Evolutionary conservation across 2,888 invertebrate species (phyloP).

Genomic region (Lithosia quadra): DNA sequence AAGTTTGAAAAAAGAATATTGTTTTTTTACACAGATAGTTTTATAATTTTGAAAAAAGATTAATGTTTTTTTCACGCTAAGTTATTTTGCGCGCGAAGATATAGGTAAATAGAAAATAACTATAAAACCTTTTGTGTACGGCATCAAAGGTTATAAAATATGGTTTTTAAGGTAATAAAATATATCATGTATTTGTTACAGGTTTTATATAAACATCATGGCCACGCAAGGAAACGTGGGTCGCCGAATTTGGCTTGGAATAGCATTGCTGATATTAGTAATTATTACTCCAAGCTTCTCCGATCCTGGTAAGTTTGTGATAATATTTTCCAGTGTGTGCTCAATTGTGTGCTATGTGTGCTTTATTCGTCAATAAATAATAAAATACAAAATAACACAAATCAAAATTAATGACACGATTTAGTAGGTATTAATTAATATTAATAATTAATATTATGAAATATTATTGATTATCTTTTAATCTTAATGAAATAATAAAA

Average conservation of each 20-base stretch:
- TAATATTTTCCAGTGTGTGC: not conserved
- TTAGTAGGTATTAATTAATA: too few species aligned
- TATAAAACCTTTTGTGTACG: not conserved
- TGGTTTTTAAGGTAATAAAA: not conserved
- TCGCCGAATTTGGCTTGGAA: conserved; percentile 35
- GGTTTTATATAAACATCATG: conserved; percentile 57
- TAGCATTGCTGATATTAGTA: conserved; percentile 47
- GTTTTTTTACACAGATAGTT: not conserved
- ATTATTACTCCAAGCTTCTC: conserved; percentile 50
- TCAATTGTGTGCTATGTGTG: too few species aligned
- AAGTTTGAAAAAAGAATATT: not conserved
- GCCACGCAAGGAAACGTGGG: conserved; percentile 36
- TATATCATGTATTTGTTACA: conserved; percentile 53
- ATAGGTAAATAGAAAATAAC: not conserved
- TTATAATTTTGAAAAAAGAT: not conserved
- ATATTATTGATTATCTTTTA: too few species aligned
- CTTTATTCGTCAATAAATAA: too few species aligned
- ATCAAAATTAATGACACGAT: too few species aligned
- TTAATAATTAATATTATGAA: too few species aligned
- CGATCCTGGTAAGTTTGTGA: conserved; percentile 61
- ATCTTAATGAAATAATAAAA: too few species aligned
- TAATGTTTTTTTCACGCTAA: not conserved
- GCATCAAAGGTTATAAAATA: not conserved
- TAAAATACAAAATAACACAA: too few species aligned
- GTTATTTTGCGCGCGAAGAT: not conserved